These are phyloP conservation scores for Stenoptilia bipunctidactyla DNA, from an alignment of 2,888 invertebrate species.

Conservation along the genomic window DNA sequence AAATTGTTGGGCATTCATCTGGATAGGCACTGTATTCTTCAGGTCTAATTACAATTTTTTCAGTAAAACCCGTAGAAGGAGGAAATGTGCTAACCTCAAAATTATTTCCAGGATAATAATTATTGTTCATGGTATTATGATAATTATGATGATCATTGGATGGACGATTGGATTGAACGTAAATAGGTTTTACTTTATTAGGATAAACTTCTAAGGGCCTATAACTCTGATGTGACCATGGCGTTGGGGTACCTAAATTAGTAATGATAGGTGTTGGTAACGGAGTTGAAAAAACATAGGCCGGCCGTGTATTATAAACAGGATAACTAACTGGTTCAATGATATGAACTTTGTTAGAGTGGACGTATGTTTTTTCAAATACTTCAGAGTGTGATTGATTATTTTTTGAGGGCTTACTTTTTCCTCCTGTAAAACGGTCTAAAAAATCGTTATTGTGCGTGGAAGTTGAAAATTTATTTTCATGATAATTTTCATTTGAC, in stretches of 20 bases:
- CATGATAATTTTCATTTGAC: constrained; percentile 22
- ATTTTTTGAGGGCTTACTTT: constrained; percentile 13
- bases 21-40: constrained; percentile 53
- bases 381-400: constrained; percentile 13
- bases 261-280: constrained; percentile 53
- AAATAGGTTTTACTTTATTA: constrained; percentile 37
- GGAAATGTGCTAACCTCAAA: constrained; percentile 57
- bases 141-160: constrained; percentile 34
- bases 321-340: constrained; percentile 21
- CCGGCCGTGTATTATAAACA: constrained; percentile 22
- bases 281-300: constrained; percentile 39
- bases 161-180: constrained; percentile 32
- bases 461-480: constrained; percentile 15
- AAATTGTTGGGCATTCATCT: constrained; percentile 70
- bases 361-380: constrained; percentile 27
- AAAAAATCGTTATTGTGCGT: not conserved
- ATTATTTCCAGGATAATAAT: constrained; percentile 28
- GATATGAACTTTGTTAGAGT: constrained; percentile 41
- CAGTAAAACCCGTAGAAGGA: constrained; percentile 47
- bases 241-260: constrained; percentile 51
- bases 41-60: constrained; percentile 58
- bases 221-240: constrained; percentile 26
- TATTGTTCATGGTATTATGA: constrained; percentile 34
- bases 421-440: too few relatives aligned
- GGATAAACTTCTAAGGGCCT: constrained; percentile 23